Base-by-base conservation (phyloP, 2,888 invertebrate species). In the Epirrhoe alternata region DNA sequence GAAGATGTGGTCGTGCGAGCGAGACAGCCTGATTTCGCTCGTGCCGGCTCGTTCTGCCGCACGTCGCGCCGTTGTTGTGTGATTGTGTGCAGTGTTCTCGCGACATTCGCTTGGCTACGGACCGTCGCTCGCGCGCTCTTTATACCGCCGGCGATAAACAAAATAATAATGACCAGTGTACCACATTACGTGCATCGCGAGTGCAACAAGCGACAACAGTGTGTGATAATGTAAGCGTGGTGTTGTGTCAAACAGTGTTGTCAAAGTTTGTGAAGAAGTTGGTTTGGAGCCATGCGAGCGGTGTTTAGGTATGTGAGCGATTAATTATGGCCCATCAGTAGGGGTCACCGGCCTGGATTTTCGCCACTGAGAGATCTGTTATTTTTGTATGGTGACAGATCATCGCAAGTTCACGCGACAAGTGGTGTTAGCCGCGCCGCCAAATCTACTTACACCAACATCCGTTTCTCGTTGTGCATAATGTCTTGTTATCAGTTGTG, bases 301-400 rank as follows among this genome's bases (percentile, higher is more conserved):
- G 84, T 87, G 87, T 91, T 92, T 92, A 93, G 93, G 93, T 93
- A 93, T 90, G 92, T 91, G 83, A 80, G 80, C 85, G 88, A 89
- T 91, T 91, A 90, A 92, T 91, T 91, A 89, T 88, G 89, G 84
- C 83, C 87, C 89, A 90, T 90, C 88, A 87, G 83, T 84, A 84
- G 86, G 83, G 88, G 90, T 90, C 90, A 86, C 78, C 87, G 88
- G 86, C 88, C 89, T 85, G 81, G 79, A 83, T 83, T 86, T 86
- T 87, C 76, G 86, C 86, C 84, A 86, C 84, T 75, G 77, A 80
- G 74, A 84, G 78, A 77, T 79, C 68, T 72, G 74, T 80, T 80
- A 86, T 88, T 86, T 86, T 85, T 83, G 80, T 86, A 66, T 78
- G 79, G 80, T 80, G 86, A 86, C 85, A 83, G 80, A 53, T 31